Evolutionary conservation across 1,140 invertebrate genomes (phyloP).

Genomic region (Scaptomyza pallida): DNA sequence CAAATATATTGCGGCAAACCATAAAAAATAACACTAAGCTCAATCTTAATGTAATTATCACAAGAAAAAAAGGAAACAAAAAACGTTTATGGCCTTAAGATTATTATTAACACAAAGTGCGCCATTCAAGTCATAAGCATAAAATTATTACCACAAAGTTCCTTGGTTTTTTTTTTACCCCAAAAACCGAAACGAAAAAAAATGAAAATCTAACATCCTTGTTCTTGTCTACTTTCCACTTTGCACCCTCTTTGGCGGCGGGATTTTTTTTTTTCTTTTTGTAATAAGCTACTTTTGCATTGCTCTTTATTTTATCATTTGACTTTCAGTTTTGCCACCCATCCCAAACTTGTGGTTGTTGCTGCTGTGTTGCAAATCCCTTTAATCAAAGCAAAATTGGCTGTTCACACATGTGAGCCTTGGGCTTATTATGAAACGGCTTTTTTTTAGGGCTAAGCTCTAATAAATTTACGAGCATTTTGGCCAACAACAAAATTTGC

Average conservation of each 20-base stretch:
- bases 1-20: conserved; percentile 26
- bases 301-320: conserved; percentile 80
- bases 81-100: conserved; percentile 66
- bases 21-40: conserved; percentile 15
- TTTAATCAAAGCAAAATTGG: conserved; percentile 76
- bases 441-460: conserved; percentile 50
- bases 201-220: neutral
- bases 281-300: conserved; percentile 75
- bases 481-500: conserved; percentile 44
- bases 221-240: conserved; percentile 39
- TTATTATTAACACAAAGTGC: conserved; percentile 76
- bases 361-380: conserved; percentile 52
- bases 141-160: conserved; percentile 61
- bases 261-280: neutral
- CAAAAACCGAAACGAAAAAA: conserved; percentile 31
- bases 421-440: conserved; percentile 37
- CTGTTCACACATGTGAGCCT: conserved; percentile 61
- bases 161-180: conserved; percentile 44
- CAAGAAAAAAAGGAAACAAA: conserved; percentile 15
- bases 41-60: conserved; percentile 69
- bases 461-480: conserved; percentile 74
- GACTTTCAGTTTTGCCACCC: conserved; percentile 34
- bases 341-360: conserved; percentile 58
- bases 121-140: conserved; percentile 69
- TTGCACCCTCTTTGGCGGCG: conserved; percentile 53